phyloP scores from a whole-genome alignment of 2,888 invertebrate genomes.

The Buathra laborator region DNA sequence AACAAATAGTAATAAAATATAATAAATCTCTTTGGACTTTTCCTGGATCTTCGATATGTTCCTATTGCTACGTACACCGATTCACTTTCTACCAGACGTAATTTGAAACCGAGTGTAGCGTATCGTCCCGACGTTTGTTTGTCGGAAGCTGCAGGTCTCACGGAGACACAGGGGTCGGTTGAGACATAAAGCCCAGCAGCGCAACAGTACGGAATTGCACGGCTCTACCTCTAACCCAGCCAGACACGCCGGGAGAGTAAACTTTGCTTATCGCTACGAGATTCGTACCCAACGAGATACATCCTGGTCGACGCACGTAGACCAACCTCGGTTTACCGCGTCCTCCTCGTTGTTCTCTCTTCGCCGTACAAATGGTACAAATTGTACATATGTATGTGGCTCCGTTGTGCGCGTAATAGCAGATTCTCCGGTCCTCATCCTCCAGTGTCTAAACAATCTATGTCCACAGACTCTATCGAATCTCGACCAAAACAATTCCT shows the following conservation, averaged over 20 bases:
- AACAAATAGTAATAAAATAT: neutral
- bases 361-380: constrained; percentile 53
- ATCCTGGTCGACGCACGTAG: constrained; percentile 55
- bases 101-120: constrained; percentile 32
- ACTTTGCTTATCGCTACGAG: constrained; percentile 69
- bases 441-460: constrained; percentile 13
- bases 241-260: constrained; percentile 64
- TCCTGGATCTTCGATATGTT: neutral
- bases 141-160: constrained; percentile 25
- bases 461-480: constrained; percentile 24
- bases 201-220: neutral
- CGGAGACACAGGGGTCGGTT: neutral
- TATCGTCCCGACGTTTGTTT: constrained; percentile 49
- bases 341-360: constrained; percentile 21
- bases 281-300: constrained; percentile 61
- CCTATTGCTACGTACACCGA: neutral
- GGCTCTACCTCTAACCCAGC: neutral
- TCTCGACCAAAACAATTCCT: constrained; percentile 2
- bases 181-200: constrained; percentile 18
- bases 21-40: neutral
- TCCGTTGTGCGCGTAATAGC: constrained; percentile 12
- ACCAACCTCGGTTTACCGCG: constrained; percentile 43
- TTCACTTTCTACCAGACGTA: constrained; percentile 16
- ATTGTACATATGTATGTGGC: constrained; percentile 43
- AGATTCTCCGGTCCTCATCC: constrained; percentile 28